These are phyloP conservation scores for Pimephales promelas DNA, from an alignment of 2,113 vertebrate genomes.

Conservation along the genomic window DNA sequence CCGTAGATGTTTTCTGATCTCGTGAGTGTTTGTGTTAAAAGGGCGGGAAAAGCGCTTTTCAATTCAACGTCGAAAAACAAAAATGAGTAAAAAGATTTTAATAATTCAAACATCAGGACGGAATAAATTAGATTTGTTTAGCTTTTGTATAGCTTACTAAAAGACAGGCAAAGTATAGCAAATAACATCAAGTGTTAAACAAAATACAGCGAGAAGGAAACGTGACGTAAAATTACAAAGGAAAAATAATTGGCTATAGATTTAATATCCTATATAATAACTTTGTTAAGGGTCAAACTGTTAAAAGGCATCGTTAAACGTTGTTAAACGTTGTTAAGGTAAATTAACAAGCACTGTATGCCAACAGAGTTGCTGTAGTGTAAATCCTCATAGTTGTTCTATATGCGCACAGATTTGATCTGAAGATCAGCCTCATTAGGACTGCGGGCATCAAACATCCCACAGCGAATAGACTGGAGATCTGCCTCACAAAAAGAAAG, in stretches of 20 bases:
- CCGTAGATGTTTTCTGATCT: not conserved
- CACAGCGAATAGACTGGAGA: conserved; percentile 35
- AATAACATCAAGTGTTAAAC: not conserved
- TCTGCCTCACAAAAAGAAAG: conserved; percentile 40
- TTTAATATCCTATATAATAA: not conserved
- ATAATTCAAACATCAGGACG: not conserved
- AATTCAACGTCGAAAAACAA: not conserved
- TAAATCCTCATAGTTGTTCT: not conserved
- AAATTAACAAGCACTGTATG: not conserved
- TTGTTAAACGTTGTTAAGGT: not conserved
- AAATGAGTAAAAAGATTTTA: not conserved
- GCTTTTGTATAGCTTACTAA: not conserved
- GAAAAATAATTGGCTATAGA: not conserved
- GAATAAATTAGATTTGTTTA: not conserved
- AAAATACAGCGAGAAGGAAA: not conserved
- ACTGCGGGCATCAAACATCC: conserved; percentile 49
- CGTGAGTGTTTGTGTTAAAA: not conserved
- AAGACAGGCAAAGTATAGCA: not conserved
- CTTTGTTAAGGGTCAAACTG: too few relatives aligned
- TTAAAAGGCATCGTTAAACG: not conserved
- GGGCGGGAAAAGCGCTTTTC: not conserved
- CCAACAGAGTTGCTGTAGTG: not conserved
- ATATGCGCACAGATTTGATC: conserved; percentile 46
- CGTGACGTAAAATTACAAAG: not conserved
- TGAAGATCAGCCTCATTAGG: conserved; percentile 47